Percentiles rank a stretch among this genome's conserved stretches.
These are phyloP conservation scores for Hypanus sabinus DNA, from an alignment of 2,113 vertebrate genomes.

Conservation along the genomic window DNA sequence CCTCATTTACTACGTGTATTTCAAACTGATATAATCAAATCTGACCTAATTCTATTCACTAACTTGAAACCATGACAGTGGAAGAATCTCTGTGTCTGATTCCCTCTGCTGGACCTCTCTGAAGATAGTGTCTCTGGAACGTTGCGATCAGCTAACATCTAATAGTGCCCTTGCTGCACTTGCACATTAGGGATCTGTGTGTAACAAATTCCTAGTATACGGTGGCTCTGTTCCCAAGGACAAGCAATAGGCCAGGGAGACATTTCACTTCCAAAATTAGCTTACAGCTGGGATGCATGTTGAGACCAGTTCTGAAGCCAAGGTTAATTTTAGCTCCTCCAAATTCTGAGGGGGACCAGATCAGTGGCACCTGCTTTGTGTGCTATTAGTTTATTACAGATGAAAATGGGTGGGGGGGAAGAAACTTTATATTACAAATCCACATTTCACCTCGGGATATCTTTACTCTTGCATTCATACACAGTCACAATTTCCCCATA, in stretches of 20 bases:
- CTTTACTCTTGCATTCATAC: background rate
- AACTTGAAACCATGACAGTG: background rate
- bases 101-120: too few relatives aligned
- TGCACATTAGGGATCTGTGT: background rate
- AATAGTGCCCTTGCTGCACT: background rate
- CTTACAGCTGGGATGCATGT: background rate
- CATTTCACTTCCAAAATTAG: background rate
- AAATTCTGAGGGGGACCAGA: background rate
- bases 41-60: background rate
- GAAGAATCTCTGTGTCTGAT: background rate
- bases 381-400: background rate
- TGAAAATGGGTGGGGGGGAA: background rate
- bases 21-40: background rate
- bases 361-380: background rate
- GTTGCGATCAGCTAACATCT: background rate
- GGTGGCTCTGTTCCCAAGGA: constrained; percentile 1
- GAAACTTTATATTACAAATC: background rate
- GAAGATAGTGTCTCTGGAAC: background rate
- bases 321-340: constrained; percentile 9
- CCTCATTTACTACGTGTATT: background rate
- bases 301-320: background rate
- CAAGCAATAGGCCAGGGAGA: background rate
- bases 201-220: background rate
- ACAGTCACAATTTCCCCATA: background rate
- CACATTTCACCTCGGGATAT: background rate